A percentile compares a stretch with the other conserved stretches of the same genome.
Evolutionary conservation across 2,888 invertebrate species (phyloP).

Genomic region (Drosophila subsilvestris): DNA sequence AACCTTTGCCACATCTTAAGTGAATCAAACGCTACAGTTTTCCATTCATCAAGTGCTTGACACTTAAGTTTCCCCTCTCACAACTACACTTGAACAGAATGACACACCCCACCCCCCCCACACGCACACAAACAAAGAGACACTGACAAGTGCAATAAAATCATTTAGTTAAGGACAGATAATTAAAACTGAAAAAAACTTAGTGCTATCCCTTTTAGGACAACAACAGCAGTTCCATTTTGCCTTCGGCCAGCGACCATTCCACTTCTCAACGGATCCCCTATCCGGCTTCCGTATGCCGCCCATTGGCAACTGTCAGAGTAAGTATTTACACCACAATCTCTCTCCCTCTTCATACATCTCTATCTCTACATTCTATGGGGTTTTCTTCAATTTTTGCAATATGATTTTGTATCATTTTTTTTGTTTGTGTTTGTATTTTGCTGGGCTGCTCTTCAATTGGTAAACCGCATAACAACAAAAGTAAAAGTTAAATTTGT

Average conservation of each 20-base stretch:
- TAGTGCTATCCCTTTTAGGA: conserved; percentile 96
- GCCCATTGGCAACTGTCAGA: conserved; percentile 95
- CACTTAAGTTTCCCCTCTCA: conserved; percentile 18
- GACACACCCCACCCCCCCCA: too few relatives aligned
- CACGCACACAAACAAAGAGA: conserved; percentile 17
- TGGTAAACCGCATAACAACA: conserved; percentile 6
- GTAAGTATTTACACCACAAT: conserved; percentile 87
- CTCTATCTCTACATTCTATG: neutral
- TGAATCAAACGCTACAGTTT: conserved; percentile 33
- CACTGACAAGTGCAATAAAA: conserved; percentile 39
- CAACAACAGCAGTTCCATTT: conserved; percentile 98
- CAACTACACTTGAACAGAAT: conserved; percentile 14
- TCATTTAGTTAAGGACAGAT: conserved; percentile 83
- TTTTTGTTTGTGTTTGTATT: neutral
- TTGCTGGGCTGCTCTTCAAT: neutral
- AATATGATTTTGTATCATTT: conserved; percentile 4
- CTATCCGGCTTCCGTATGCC: conserved; percentile 95
- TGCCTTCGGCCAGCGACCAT: conserved; percentile 94
- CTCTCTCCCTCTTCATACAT: neutral
- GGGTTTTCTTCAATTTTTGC: conserved; percentile 2
- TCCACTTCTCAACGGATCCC: conserved; percentile 94
- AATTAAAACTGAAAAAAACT: conserved; percentile 85
- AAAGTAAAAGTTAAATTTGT: conserved; percentile 7
- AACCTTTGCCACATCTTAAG: conserved; percentile 17
- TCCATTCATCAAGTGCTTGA: conserved; percentile 34